Evolutionary conservation across 1,140 invertebrate genomes (phyloP), one percentile per base, ranked within the genome.

Genomic region (Spodoptera litura): DNA sequence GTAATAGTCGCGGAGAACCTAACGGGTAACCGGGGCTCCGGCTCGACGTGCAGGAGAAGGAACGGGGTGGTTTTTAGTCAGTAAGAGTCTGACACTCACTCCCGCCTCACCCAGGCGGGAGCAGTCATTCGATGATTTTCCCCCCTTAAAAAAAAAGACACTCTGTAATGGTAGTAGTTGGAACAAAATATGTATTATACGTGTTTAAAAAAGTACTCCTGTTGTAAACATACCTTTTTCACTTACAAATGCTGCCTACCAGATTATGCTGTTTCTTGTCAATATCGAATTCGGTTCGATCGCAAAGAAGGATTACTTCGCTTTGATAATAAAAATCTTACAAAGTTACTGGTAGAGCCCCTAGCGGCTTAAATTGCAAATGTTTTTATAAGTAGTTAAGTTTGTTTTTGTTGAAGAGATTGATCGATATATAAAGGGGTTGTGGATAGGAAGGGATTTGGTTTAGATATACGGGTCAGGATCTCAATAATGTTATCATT

Each of bases 261-360:
- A 59, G 66, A 78, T 78, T 78, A 78, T 61, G 35, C 10, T 58
- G 55, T 77, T 77, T 56, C 62, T 77, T 77, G 75, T 66, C 66
- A 77, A 77, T 58, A 77, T 68, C 52, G 62, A 77, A 77, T 31
- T 56, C 76, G 38, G 38, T 78, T 72, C 66, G 38, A 72, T 58
- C 31, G 66, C 49, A n/a, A 35, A 64, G 61, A 64, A 64, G 61
- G 61, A 64, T 64, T 64, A 64, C 61, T 64, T 49, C 5, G 13
- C 15, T 56, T 64, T 64, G 35, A 64, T 49, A 64, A 64, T 64
- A 64, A 64, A 64, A 64, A 64, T 64, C 35, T 49, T 64, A 64
- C 38, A 64, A 64, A 64, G 61, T 64, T 49, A 44, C 38, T 44
- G 38, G 38, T 9, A 44, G 8, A 64, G 35, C 38, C 61, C 38